Evolutionary conservation across 2,797 vertebrate genomes (phyloP).

Genomic region (Parauchenoglanis punctatus): DNA sequence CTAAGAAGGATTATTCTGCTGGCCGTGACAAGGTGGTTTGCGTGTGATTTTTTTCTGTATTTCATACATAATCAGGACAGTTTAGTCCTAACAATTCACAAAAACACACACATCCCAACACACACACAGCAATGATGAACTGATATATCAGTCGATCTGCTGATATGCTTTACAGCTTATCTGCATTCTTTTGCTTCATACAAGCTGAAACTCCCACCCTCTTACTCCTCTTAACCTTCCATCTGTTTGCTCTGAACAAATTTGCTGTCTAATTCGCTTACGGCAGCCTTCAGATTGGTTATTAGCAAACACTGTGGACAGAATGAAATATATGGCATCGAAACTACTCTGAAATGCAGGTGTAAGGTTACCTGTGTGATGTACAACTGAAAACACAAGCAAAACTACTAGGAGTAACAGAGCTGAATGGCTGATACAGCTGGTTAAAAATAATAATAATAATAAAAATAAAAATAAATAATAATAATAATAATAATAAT

Average conservation of each 20-base stretch:
- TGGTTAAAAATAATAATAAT: neutral
- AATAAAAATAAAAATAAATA: neutral
- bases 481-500: too few relatives aligned
- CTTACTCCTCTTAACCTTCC: neutral
- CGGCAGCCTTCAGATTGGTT: neutral
- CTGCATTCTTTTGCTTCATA: slow-evolving; percentile 41
- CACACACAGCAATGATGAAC: slow-evolving; percentile 28
- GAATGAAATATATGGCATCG: neutral
- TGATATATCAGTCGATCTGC: slow-evolving; percentile 32
- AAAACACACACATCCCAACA: neutral
- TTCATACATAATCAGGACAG: neutral
- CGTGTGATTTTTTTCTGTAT: neutral
- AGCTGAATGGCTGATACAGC: neutral
- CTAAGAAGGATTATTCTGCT: neutral
- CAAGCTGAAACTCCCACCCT: neutral
- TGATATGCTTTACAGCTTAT: slow-evolving; percentile 24
- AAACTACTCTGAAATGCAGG: slow-evolving; percentile 13
- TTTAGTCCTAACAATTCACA: neutral
- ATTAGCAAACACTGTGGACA: slow-evolving; percentile 2
- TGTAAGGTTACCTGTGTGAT: neutral
- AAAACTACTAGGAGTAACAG: neutral
- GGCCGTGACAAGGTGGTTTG: neutral
- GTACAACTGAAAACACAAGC: slow-evolving; percentile 2
- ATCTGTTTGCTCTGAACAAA: neutral
- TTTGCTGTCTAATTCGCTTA: slow-evolving; percentile 3